Conservation (phyloP, 2,888 invertebrate species). For the Lithophane socia region DNA sequence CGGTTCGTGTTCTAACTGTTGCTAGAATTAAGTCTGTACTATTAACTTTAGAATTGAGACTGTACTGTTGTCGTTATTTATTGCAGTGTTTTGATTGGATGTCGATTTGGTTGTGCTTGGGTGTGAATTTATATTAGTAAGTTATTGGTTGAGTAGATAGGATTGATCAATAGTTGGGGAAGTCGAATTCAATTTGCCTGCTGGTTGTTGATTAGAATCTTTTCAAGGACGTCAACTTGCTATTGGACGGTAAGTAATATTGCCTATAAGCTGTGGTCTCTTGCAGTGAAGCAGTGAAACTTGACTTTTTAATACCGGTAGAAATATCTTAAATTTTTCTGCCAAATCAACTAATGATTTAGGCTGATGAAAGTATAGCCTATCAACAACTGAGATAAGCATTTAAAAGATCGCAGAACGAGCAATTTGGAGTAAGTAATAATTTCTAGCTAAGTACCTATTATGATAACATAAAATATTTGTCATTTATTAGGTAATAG, state of each 20-base stretch:
- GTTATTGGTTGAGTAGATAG: slow-evolving; percentile 31
- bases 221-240: slow-evolving; percentile 3
- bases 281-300: not conserved
- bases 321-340: not conserved
- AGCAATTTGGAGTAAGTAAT: not conserved
- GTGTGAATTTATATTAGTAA: slow-evolving; percentile 47
- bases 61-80: slow-evolving; percentile 60
- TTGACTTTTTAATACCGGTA: not conserved
- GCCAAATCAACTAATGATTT: not conserved
- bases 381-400: not conserved
- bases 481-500: too few relatives aligned
- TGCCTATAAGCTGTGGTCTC: not conserved
- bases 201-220: slow-evolving; percentile 8
- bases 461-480: not conserved
- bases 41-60: slow-evolving; percentile 62
- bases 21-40: slow-evolving; percentile 52
- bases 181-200: slow-evolving; percentile 29
- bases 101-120: slow-evolving; percentile 45
- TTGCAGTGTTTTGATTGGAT: slow-evolving; percentile 58
- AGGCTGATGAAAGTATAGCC: not conserved
- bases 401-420: not conserved
- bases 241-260: not conserved
- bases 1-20: slow-evolving; percentile 70
- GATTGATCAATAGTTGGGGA: slow-evolving; percentile 43
- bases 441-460: not conserved